Evolutionary conservation across 2,888 invertebrate genomes (phyloP), one percentile per base, ranked within the genome.

Genomic region (Macaria notata): DNA sequence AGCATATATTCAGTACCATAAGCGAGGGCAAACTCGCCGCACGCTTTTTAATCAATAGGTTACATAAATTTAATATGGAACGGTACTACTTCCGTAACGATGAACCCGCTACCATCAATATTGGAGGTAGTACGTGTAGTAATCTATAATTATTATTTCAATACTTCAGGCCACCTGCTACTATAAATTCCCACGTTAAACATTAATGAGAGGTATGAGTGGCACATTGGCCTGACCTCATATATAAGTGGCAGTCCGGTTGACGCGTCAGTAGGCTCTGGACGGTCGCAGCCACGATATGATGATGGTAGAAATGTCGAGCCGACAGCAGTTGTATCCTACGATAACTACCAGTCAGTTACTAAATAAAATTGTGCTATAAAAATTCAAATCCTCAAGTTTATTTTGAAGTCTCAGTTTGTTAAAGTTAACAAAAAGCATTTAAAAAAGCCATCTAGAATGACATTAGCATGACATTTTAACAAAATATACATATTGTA

Each of bases 221-320:
- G 36, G 30, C 33, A 36, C 53, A 39, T 48, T 29, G 33, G 43
- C 6, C n/a, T 30, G 56, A 46, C 48, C 39, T 51, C 45, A 46
- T 51, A 50, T 56, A 64, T 53, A 49, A 46, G 46, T 49, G 9
- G 50, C 56, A 30, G 50, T 9, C 36, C 60, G n/a, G 4, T 46
- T 3, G 4, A 30, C 4, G n/a, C 43, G 51, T 52, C 68, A 75
- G 73, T 73, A 19, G 19, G 19, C 19, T 19, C 19, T 1, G 19
- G 19, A 19, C 19, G 19, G 19, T 58, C 65, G 47, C 53, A 31
- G 2, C n/a, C 7, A 41, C 46, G 19, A 46, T 60, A 63, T 60
- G 54, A 84, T 77, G 64, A 79, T 86, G 68, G 60, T 85, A 3
- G 88, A 89, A 69, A 89, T 90, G 89, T 83, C 89, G 1, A 88